phyloP scores from a whole-genome alignment of 2,113 vertebrate species.

The Tauraco erythrolophus region DNA sequence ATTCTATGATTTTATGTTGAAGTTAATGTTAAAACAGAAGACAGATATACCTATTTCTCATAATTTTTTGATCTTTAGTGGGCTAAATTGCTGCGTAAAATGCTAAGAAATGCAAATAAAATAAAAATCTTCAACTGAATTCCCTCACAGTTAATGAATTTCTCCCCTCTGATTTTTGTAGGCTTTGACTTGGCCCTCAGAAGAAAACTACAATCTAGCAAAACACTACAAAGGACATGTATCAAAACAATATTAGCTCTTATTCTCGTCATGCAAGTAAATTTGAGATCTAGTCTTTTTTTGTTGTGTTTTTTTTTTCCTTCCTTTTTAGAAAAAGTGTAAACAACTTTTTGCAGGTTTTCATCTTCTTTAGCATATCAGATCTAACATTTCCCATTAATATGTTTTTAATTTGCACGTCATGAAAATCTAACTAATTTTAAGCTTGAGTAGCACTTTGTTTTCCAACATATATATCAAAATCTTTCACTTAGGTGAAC shows the following conservation, averaged over 20 bases:
- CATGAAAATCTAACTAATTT: neutral
- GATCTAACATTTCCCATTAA: neutral
- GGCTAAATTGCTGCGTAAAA: neutral
- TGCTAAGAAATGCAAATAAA: neutral
- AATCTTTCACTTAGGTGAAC: neutral
- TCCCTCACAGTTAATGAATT: neutral
- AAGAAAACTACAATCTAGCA: neutral
- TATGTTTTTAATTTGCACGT: neutral
- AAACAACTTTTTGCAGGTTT: neutral
- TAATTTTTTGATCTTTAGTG: neutral
- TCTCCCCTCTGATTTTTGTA: neutral
- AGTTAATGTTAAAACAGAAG: neutral
- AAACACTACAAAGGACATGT: neutral
- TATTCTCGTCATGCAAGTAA: neutral
- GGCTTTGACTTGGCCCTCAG: neutral
- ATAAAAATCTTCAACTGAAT: neutral
- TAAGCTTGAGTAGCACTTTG: neutral
- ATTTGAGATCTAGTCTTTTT: rapidly evolving
- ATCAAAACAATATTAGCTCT: neutral
- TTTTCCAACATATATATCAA: neutral
- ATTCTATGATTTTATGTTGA: too few relatives aligned
- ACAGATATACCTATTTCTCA: neutral
- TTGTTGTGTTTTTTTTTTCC: too few relatives aligned
- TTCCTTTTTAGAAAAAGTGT: rapidly evolving
- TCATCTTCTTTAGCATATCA: neutral